These are phyloP conservation scores for Epinephelus fuscoguttatus DNA, from an alignment of 2,113 vertebrate genomes.

Conservation along the genomic window DNA sequence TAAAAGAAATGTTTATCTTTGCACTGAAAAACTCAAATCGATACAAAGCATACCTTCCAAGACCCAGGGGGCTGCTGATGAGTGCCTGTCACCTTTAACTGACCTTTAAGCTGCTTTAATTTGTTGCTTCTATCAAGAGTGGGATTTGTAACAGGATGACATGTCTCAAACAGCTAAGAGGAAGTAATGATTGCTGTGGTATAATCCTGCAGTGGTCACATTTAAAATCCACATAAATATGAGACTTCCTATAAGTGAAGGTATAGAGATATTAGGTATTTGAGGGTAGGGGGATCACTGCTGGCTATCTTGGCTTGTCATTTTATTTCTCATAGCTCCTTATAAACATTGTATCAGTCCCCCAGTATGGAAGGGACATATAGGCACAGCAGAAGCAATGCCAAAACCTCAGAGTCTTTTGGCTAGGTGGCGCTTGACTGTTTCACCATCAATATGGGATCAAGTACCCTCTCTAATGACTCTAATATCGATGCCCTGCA, in stretches of 20 bases:
- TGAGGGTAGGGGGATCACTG: neutral
- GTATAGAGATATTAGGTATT: slow-evolving; percentile 30
- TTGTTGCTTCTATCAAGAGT: slow-evolving; percentile 58
- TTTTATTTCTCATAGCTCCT: slow-evolving; percentile 43
- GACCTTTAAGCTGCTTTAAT: slow-evolving; percentile 75
- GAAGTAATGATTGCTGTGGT: slow-evolving; percentile 51
- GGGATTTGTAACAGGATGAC: slow-evolving; percentile 64
- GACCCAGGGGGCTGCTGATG: slow-evolving; percentile 49
- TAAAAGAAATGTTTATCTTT: slow-evolving; percentile 37
- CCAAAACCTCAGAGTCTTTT: slow-evolving; percentile 47
- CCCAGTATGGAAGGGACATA: slow-evolving; percentile 3
- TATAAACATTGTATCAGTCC: slow-evolving; percentile 35
- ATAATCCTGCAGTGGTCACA: slow-evolving; percentile 57
- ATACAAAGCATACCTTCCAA: slow-evolving; percentile 44
- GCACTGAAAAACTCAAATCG: slow-evolving; percentile 42
- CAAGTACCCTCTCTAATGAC: slow-evolving; percentile 79
- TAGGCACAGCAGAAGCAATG: slow-evolving; percentile 19
- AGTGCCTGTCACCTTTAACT: slow-evolving; percentile 58
- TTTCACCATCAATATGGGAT: slow-evolving; percentile 79
- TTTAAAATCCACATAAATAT: slow-evolving; percentile 58
- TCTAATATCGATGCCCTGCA: slow-evolving; percentile 81
- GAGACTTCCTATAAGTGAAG: slow-evolving; percentile 23
- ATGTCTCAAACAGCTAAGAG: slow-evolving; percentile 61
- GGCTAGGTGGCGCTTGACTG: slow-evolving; percentile 65
- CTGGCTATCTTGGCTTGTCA: slow-evolving; percentile 30